Conservation (phyloP, 2,888 invertebrate species). For the Nomada hirtipes region DNA sequence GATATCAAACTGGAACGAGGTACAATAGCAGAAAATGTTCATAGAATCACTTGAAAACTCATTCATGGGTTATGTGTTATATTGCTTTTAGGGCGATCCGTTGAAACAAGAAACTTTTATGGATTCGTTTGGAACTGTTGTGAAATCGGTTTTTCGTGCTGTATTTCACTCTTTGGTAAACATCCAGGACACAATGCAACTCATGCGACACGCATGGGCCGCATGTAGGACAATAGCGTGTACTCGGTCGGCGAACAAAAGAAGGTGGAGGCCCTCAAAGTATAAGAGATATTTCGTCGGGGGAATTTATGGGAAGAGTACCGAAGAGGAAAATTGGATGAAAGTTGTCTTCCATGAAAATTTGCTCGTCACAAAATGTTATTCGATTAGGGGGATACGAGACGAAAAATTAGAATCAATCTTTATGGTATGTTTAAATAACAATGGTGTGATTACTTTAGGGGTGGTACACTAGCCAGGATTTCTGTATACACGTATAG, state of each 20-base stretch:
- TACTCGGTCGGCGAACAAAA: constrained; percentile 31
- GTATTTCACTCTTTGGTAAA: constrained; percentile 44
- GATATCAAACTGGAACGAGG: constrained; percentile 13
- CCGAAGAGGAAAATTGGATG: constrained; percentile 24
- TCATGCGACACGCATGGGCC: constrained; percentile 19
- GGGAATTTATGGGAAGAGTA: constrained; percentile 21
- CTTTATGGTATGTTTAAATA: no score
- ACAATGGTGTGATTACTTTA: no score
- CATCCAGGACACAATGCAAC: constrained; percentile 33
- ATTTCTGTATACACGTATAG: no score
- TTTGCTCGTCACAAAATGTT: constrained; percentile 19
- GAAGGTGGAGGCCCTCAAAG: constrained; percentile 13
- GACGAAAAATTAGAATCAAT: constrained; percentile 12
- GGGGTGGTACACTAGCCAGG: no score
- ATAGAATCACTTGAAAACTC: constrained; percentile 20
- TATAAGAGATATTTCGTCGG: constrained; percentile 28
- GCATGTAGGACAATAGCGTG: constrained; percentile 25
- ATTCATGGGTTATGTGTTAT: constrained; percentile 41
- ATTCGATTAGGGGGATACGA: constrained; percentile 1
- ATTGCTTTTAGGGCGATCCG: constrained; percentile 28
- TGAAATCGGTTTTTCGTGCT: constrained; percentile 33
- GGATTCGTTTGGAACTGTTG: constrained; percentile 36
- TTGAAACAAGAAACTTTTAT: constrained; percentile 41
- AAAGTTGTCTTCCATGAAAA: constrained; percentile 13
- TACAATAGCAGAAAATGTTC: constrained; percentile 22